Evolutionary conservation across 1,140 invertebrate genomes (phyloP).

Genomic region (Euura lappo): DNA sequence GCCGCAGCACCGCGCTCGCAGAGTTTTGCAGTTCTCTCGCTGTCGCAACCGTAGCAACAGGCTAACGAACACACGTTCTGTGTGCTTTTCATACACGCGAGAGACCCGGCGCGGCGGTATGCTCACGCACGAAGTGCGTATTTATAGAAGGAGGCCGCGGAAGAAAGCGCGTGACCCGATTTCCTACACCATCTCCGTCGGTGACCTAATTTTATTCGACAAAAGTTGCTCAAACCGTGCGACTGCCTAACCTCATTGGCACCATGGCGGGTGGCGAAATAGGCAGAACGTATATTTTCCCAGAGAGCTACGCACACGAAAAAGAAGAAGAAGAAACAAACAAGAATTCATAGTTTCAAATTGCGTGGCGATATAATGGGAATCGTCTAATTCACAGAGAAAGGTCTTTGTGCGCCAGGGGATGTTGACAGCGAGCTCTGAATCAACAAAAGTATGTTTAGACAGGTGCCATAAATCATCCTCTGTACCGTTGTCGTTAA

Average conservation of each 20-base stretch:
- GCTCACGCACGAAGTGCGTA: slow-evolving; percentile 18
- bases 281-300: background rate
- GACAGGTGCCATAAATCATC: background rate
- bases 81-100: slow-evolving; percentile 6
- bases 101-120: background rate
- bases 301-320: no score
- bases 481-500: background rate
- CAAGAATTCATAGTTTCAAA: no score
- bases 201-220: slow-evolving; percentile 21
- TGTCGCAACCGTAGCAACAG: background rate
- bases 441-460: background rate
- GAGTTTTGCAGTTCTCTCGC: background rate
- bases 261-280: background rate
- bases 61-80: slow-evolving; percentile 1
- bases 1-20: background rate
- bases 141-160: slow-evolving; percentile 33
- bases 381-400: no score
- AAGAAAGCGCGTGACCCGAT: slow-evolving; percentile 34
- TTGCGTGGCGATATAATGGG: no score
- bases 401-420: no score
- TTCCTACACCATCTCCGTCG: slow-evolving; percentile 19
- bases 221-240: slow-evolving; percentile 36
- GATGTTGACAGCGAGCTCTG: background rate
- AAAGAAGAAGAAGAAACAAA: no score
- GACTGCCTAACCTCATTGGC: background rate